Evolutionary conservation across 2,888 invertebrate genomes (phyloP).

Genomic region (Epicampocera succincta): DNA sequence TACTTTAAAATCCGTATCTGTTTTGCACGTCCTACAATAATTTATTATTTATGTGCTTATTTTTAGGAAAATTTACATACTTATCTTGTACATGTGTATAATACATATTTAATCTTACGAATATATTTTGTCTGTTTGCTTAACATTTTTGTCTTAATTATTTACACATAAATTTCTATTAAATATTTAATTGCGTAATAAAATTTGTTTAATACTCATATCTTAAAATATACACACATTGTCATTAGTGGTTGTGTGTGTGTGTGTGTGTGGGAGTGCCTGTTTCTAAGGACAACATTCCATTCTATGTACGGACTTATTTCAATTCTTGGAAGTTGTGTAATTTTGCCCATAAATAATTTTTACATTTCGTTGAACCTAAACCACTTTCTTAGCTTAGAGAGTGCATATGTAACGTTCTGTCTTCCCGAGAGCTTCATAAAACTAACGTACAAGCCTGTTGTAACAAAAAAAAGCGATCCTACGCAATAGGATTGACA

Average conservation of each 20-base stretch:
- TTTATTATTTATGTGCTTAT: neutral
- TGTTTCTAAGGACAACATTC: too few relatives aligned
- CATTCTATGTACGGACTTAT: too few relatives aligned
- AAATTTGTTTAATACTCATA: neutral
- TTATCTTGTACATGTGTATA: neutral
- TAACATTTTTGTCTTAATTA: neutral
- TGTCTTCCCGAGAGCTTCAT: slow-evolving; percentile 26
- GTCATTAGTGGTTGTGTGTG: too few relatives aligned
- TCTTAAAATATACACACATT: neutral
- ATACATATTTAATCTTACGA: slow-evolving; percentile 1
- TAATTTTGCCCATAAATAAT: neutral
- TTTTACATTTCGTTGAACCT: slow-evolving; percentile 35
- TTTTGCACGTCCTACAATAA: too few relatives aligned
- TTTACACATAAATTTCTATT: neutral
- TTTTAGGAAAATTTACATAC: too few relatives aligned
- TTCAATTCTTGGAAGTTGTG: neutral
- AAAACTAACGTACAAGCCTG: slow-evolving; percentile 1
- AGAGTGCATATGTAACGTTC: slow-evolving; percentile 30
- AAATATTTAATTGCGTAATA: neutral
- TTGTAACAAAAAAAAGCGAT: neutral
- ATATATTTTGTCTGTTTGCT: neutral
- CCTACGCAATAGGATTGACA: neutral
- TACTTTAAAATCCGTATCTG: too few relatives aligned
- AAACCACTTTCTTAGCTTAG: slow-evolving; percentile 67
- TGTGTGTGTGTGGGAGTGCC: too few relatives aligned